Base-by-base conservation (phyloP, 2,888 invertebrate genomes). In the Odontomyia ornata region DNA sequence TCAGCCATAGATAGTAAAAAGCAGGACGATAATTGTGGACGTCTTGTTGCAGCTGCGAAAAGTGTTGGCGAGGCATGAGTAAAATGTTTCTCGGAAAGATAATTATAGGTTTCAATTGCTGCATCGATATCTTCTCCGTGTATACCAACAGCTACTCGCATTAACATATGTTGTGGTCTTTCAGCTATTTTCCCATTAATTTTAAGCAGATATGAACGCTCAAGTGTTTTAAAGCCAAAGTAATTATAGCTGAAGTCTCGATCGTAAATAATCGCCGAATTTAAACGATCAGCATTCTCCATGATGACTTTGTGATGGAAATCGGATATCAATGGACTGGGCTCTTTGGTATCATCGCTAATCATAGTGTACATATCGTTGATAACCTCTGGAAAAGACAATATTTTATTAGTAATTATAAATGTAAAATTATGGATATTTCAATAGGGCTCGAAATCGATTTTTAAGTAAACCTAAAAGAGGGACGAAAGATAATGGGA, bases 211-310 rank as follows among this genome's bases (percentile, higher is more conserved):
- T 99, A 99, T 0, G 98, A 98, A 64, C 96, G 90, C 84, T 99
- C 99, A 76, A 99, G 88, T 0, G 99, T 99, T 90, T 98, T 99
- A 84, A 99, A 99, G n/a, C 99, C 99, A 89, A 99, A 99, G 85
- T 97, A 99, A 84, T 97, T 98, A 87, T 98, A 99, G 78, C 91
- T 93, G 86, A 96, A 99, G 87, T 99, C 99, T 81, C 99, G 91
- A 84, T 98, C 97, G 86, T 99, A 98, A 56, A 98, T 95, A 82
- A 99, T 97, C 23, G 97, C 93, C 0, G 98, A 97, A 87, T 99
- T 97, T 71, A 99, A 88, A 79, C 91, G 89, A 82, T 96, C 95
- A n/a, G 96, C 93, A 87, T 99, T 91, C 77, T 93, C 90, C 88
- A 93, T 91, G 13, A 99, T 91, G 67, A 98, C 91, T 43, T 93